Percentiles rank a stretch among this genome's conserved stretches.
Evolutionary conservation across 2,888 invertebrate species (phyloP).

Genomic region (Megalurothrips usitatus): DNA sequence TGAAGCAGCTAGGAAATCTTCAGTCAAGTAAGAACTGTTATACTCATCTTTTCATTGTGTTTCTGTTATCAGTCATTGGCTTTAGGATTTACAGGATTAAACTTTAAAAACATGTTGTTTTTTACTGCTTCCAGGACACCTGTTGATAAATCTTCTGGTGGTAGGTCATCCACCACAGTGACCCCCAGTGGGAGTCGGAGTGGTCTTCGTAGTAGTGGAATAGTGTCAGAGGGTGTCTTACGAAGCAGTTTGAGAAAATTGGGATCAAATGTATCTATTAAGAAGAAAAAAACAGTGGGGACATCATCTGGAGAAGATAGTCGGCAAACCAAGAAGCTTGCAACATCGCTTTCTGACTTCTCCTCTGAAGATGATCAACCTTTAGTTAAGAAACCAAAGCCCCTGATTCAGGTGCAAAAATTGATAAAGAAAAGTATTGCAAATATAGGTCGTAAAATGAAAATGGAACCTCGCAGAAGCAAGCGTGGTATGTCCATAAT

Average conservation of each 20-base stretch:
- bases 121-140: background rate
- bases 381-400: conserved; percentile 42
- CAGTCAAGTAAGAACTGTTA: background rate
- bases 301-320: conserved; percentile 34
- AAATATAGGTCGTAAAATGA: conserved; percentile 24
- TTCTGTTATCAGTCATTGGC: background rate
- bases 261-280: conserved; percentile 35
- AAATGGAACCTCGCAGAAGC: conserved; percentile 15
- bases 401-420: conserved; percentile 17
- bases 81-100: background rate
- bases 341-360: conserved; percentile 44
- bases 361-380: conserved; percentile 56
- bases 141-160: background rate
- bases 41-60: background rate
- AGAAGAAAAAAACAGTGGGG: conserved; percentile 31
- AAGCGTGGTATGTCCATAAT: background rate
- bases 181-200: conserved; percentile 35
- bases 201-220: conserved; percentile 48
- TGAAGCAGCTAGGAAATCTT: background rate
- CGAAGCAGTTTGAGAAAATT: conserved; percentile 45
- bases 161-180: background rate
- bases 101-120: background rate
- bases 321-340: conserved; percentile 34
- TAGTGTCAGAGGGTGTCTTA: background rate
- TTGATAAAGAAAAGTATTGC: conserved; percentile 26